Percentiles rank a stretch among this genome's conserved stretches.
These are phyloP conservation scores for Holothuria leucospilota DNA, from an alignment of 53 echinoderm and acorn worm genomes.

Conservation along the genomic window DNA sequence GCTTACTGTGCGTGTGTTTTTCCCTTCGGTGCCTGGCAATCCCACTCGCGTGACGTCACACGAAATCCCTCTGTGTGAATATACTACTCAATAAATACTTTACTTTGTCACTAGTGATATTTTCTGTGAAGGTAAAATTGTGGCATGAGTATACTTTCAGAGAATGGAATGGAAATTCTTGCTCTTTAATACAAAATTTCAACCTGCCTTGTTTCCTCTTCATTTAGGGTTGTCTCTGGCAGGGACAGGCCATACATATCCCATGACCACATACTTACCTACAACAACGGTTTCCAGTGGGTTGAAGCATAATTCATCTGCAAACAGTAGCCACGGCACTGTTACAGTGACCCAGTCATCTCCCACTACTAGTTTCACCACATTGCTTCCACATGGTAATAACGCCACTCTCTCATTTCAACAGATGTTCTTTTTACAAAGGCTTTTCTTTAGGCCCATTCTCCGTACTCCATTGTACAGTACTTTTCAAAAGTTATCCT, in stretches of 20 bases:
- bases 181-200: no score
- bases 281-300: conserved; percentile 63
- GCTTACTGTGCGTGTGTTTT: no score
- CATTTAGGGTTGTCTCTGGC: conserved; percentile 70
- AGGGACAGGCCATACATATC: conserved; percentile 95
- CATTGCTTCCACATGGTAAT: conserved; percentile 77
- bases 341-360: conserved; percentile 47
- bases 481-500: no score
- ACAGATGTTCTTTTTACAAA: not conserved
- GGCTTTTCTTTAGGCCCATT: not conserved
- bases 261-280: conserved; percentile 95
- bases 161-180: no score
- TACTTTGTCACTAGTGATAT: no score
- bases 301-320: conserved; percentile 55
- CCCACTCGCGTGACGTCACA: no score
- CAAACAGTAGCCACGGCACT: conserved; percentile 29
- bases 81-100: no score
- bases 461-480: no score
- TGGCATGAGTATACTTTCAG: no score
- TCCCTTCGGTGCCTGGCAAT: no score
- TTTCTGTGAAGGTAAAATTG: no score
- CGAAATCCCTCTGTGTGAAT: no score
- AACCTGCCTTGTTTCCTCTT: not conserved
- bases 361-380: conserved; percentile 75
- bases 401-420: not conserved